Conservation (phyloP, 2,888 invertebrate genomes). For the Phengaris alcon region DNA sequence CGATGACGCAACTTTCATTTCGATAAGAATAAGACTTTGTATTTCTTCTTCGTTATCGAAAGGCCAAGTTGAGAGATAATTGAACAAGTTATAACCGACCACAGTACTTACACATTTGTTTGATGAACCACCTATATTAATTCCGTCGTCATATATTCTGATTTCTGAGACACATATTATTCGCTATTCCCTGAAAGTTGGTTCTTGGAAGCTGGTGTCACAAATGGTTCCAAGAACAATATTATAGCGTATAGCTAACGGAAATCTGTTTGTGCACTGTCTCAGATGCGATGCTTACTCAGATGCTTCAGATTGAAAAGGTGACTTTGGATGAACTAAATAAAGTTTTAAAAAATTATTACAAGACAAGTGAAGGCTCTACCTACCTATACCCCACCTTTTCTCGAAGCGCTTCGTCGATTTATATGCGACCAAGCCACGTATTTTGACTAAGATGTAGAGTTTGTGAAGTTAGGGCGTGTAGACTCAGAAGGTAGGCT, state of each 20-base stretch:
- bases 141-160: neutral
- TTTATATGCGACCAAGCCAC: no score
- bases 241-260: neutral
- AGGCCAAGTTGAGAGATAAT: neutral
- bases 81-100: neutral
- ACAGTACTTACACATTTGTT: neutral
- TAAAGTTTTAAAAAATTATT: neutral
- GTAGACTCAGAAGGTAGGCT: no score
- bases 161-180: neutral
- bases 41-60: neutral
- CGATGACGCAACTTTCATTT: no score
- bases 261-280: neutral
- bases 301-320: neutral
- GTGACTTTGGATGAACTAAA: constrained; percentile 7
- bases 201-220: neutral
- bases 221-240: neutral
- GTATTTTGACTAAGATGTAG: no score
- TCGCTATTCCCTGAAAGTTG: neutral
- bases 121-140: neutral
- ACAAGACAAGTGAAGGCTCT: neutral
- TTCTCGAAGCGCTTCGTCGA: no score
- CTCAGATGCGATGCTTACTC: neutral
- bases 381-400: no score
- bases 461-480: no score
- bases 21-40: neutral